These are phyloP conservation scores for Tillus elongatus DNA, from an alignment of 2,888 invertebrate genomes.

Conservation along the genomic window DNA sequence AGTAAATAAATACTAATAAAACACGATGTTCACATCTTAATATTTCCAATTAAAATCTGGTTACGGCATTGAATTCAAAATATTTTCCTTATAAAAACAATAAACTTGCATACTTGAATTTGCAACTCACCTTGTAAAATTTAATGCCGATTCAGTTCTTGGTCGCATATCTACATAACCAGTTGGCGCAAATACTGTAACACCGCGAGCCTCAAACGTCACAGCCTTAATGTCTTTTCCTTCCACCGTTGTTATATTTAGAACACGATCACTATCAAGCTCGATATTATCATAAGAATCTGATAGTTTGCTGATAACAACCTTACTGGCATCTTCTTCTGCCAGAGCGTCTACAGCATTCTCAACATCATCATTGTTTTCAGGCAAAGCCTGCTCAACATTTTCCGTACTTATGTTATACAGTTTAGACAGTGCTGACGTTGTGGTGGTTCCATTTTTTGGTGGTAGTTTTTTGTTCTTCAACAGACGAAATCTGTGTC, in stretches of 20 bases:
- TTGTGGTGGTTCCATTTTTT: conserved; percentile 29
- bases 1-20: no score
- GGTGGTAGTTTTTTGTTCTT: conserved; percentile 17
- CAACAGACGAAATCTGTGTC: conserved; percentile 29
- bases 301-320: conserved; percentile 9
- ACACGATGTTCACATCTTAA: no score
- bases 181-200: conserved; percentile 32
- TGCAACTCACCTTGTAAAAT: no score
- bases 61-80: no score
- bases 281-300: no score
- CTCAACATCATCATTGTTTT: conserved; percentile 30
- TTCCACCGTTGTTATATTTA: conserved; percentile 25
- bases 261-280: conserved; percentile 26
- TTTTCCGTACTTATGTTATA: conserved; percentile 35
- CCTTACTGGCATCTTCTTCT: no score
- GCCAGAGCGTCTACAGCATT: conserved; percentile 36
- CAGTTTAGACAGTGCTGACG: conserved; percentile 30
- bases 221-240: conserved; percentile 18
- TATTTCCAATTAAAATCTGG: no score
- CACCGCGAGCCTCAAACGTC: conserved; percentile 14
- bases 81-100: no score
- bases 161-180: conserved; percentile 36
- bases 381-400: conserved; percentile 28
- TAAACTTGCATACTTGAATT: no score
- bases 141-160: no score